Evolutionary conservation across 2,797 vertebrate species (phyloP), one percentile per base, ranked within the genome.

Genomic region (Chromis chromis): DNA sequence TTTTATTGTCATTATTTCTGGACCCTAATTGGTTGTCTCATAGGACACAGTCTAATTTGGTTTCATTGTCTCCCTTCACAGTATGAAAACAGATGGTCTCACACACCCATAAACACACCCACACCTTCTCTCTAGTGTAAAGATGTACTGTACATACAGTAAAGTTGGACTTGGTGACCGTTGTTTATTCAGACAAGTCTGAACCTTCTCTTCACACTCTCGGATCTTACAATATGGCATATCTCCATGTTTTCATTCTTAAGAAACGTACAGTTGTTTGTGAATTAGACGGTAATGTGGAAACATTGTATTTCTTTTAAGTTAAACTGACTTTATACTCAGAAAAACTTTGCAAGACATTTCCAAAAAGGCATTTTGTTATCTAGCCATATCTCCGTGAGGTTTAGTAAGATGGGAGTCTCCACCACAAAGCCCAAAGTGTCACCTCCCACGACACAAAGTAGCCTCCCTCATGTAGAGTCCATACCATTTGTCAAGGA

Each of bases 11-110:
- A 74, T 81, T 55, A 80, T 72, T 82, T 57, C 70, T 73, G 79
- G 21, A 17, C 6, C 36, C 50, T n/a, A 58, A n/a, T 28, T 63
- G 54, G 54, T 71, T 78, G 61, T 79, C 81, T 86, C 70, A 11
- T 69, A 74, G 76, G 79, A 81, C n/a, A 19, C 19, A 54, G 36
- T 72, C 78, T 79, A 83, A 85, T 79, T 68, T 71, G 21, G 65
- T 71, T 82, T 84, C 77, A 89, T 89, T 87, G 86, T 88, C 87
- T 84, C 55, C 75, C 73, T 55, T 70, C 65, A 62, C 77, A 55
- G 64, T 70, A 68, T 84, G 63, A 90, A 87, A 90, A 78, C 86
- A 89, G 78, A 89, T 85, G 79, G 65, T 31, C 57, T 54, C 31
- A 72, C 65, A 83, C 71, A 58, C 55, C 48, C 76, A 52, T 27